Evolutionary conservation across 2,888 invertebrate genomes (phyloP).

Genomic region (Phania funesta): DNA sequence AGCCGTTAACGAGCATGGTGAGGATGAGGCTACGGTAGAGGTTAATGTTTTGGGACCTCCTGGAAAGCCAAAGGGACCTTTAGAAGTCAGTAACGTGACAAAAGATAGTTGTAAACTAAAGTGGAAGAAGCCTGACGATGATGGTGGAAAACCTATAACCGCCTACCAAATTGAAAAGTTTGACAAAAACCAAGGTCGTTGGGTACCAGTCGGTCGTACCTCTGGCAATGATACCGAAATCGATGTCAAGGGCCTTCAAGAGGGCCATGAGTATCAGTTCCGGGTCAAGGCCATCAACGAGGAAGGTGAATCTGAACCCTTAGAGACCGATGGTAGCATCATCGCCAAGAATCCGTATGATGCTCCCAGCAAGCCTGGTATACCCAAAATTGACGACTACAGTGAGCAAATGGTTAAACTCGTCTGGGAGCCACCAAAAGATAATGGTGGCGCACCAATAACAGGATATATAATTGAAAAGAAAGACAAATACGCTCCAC

Average conservation of each 20-base stretch:
- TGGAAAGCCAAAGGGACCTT: slow-evolving; percentile 92
- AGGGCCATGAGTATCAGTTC: slow-evolving; percentile 96
- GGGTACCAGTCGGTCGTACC: slow-evolving; percentile 95
- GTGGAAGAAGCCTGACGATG: slow-evolving; percentile 97
- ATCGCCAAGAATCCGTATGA: slow-evolving; percentile 98
- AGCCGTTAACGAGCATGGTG: slow-evolving; percentile 94
- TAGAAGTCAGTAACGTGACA: slow-evolving; percentile 93
- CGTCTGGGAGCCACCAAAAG: slow-evolving; percentile 95
- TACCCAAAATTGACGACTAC: slow-evolving; percentile 93
- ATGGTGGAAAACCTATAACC: slow-evolving; percentile 96
- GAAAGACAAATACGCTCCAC: slow-evolving; percentile 90
- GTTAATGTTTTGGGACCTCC: slow-evolving; percentile 93
- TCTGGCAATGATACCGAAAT: slow-evolving; percentile 90
- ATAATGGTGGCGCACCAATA: slow-evolving; percentile 98
- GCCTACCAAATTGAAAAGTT: slow-evolving; percentile 96
- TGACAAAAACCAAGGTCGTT: slow-evolving; percentile 94
- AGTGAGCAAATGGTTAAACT: slow-evolving; percentile 94
- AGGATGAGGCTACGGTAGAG: slow-evolving; percentile 96
- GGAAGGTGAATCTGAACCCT: slow-evolving; percentile 95
- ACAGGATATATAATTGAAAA: slow-evolving; percentile 98
- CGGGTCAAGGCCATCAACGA: slow-evolving; percentile 96
- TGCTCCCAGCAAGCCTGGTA: slow-evolving; percentile 91
- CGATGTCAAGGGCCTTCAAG: slow-evolving; percentile 93
- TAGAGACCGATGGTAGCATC: slow-evolving; percentile 93
- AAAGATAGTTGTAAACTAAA: slow-evolving; percentile 94